Evolutionary conservation across 2,113 vertebrate genomes (phyloP), one percentile per base, ranked within the genome.

Genomic region (Antechinus flavipes): DNA sequence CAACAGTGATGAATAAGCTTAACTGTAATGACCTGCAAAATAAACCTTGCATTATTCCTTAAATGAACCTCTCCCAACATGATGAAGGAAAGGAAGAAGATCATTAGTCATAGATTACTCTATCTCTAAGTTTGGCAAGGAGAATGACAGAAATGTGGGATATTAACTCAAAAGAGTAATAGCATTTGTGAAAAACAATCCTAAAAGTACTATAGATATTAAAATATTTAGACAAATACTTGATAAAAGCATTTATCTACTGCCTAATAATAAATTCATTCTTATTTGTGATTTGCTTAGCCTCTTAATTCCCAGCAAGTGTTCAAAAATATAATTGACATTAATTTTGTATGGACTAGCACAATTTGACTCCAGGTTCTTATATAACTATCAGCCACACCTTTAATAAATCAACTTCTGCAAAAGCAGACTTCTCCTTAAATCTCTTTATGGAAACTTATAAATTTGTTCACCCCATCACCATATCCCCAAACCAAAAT

Each of bases 291-390:
- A 94, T 89, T n/a, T 91, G 22, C 12, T 97, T 95, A 93, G 84
- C 19, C n/a, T 97, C 95, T 12, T 93, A 97, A 96, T 96, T 96
- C 92, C 58, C 95, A 96, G 46, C 0, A 94, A 91, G 58, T 94
- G 9, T 91, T 61, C 97, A 98, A 98, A 97, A 96, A 93, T 95
- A 91, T 5, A 96, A 24, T 52, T 22, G 10, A 89, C 93, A 98
- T 92, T 96, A 97, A 97, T 98, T 98, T 97, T 97, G 2, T 93
- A 91, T 93, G n/a, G 89, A 54, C 10, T 90, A 5, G 46, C 93
- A 94, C 93, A 97, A 93, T 92, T 97, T 0, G 68, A 76, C 42
- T 96, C 53, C 96, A 92, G 91, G 30, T 97, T 68, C 95, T 54
- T 10, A 12, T 89, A 90, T 94, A 97, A 91, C 9, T 55, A 91